Evolutionary conservation across 2,888 invertebrate species (phyloP), one percentile per base, ranked within the genome.

Genomic region (Drosophila lutescens): DNA sequence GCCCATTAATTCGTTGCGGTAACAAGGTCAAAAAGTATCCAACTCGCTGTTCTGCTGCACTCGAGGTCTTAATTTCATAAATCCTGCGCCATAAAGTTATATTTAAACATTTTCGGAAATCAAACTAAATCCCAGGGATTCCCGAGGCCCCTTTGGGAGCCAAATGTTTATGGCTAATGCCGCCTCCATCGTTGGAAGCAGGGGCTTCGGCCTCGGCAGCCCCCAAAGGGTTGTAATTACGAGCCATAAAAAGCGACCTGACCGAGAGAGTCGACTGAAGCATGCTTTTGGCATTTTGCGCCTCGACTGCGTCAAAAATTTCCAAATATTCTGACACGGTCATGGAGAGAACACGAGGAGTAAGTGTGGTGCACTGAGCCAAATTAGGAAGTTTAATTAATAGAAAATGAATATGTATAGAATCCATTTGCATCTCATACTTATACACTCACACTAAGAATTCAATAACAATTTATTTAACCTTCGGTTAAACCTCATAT

Each of bases 171-270:
- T 46, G 23, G 80, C 78, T 77, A 75, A 63, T 38, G 60, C 68
- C 54, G 66, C 26, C 26, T 26, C 26, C 26, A 26, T 26, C 6
- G 26, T 20, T 20, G 20, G 20, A 20, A 20, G 26, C 26, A 26
- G 26, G 26, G 26, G 26, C 26, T 26, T 26, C 62, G 57, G 77
- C 67, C 46, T 20, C 49, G 71, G 7, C 70, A 34, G 66, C 38
- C 50, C 55, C 63, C 59, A 80, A 82, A 82, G 77, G 86, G 83
- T 83, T 82, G 77, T 86, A 82, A 82, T 82, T 86, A 78, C 80
- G 72, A 54, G 44, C 55, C 80, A 69, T 85, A 82, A 82, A 85
- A 83, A 55, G 66, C 55, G 36, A 67, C 66, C 56, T 49, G 47
- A 30, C 65, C 70, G 46, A 46, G 40, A 46, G 40, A 61, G 40